Evolutionary conservation across 1,140 invertebrate species (phyloP), one percentile per base, ranked within the genome.

Genomic region (Glomeris maerens): DNA sequence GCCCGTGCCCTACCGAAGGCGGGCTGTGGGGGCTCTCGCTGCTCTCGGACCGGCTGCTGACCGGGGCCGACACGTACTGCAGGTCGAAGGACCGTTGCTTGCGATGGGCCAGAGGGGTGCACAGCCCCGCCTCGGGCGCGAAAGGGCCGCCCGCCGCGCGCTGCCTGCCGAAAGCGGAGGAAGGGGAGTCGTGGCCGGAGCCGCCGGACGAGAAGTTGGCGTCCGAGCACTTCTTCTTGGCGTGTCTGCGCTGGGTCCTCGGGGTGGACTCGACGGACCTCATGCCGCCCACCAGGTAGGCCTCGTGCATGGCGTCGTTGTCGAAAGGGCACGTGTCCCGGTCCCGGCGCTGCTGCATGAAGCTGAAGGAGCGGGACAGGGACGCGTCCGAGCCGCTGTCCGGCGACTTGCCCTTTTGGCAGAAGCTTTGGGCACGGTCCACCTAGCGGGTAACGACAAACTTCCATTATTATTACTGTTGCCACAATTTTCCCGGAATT

Each of bases 261-360:
- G 69, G 65, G 25, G 66, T 68, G 25, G 66, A 69, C 49, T 68
- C 66, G 5, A 67, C 61, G 26, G 65, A 67, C 38, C 65, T 56
- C 53, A 66, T 61, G 27, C 58, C 63, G 25, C 52, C 22, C 27
- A 72, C 59, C 23, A 84, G 77, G 60, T 83, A 84, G 57, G 82
- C 81, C 60, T 84, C 83, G 62, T 84, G 82, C 81, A 84, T 84
- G 0, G 81, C 81, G 66, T 84, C 81, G 59, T 83, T 81, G 54
- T 68, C 67, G 45, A 66, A 59, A n/a, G n/a, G n/a, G n/a, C n/a
- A n/a, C n/a, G n/a, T n/a, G 25, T 42, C 20, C 22, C 58, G 49
- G 2, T 27, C 14, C 13, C 48, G 23, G 13, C 28, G 25, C 54
- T 60, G 78, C 69, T 68, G 80, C 66, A 84, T 80, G 54, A 83